Evolutionary conservation across 2,888 invertebrate species (phyloP).

Genomic region (Macaria notata): DNA sequence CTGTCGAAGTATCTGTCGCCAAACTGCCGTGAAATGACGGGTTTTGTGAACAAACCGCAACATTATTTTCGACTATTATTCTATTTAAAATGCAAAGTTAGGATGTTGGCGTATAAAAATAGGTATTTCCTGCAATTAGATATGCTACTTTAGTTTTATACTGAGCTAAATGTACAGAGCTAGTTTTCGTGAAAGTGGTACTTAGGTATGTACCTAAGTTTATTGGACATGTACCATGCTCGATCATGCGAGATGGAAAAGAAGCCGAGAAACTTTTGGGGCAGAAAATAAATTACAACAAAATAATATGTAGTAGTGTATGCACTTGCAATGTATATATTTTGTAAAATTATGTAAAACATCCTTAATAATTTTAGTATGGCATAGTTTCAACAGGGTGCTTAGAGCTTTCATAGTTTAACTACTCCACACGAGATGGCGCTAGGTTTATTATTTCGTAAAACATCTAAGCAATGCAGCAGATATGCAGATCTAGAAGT

Average conservation of each 20-base stretch:
- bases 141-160: conserved; percentile 3
- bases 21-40: conserved; percentile 69
- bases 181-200: too few relatives aligned
- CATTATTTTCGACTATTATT: conserved; percentile 45
- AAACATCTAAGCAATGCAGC: too few relatives aligned
- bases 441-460: conserved; percentile 16
- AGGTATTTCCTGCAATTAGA: conserved; percentile 5
- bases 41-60: conserved; percentile 63
- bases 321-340: too few relatives aligned
- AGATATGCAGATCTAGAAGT: too few relatives aligned
- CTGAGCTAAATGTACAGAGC: not conserved
- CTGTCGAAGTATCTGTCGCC: conserved; percentile 45
- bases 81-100: conserved; percentile 29
- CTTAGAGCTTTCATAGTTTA: conserved; percentile 23
- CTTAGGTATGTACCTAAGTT: too few relatives aligned
- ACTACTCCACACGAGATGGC: conserved; percentile 67
- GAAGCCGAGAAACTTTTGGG: too few relatives aligned
- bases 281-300: too few relatives aligned
- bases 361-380: too few relatives aligned
- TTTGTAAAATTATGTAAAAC: not conserved
- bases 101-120: conserved; percentile 21
- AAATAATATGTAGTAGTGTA: too few relatives aligned
- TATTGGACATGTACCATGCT: too few relatives aligned
- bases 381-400: too few relatives aligned
- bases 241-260: too few relatives aligned